Evolutionary conservation across 2,888 invertebrate species (phyloP).

Genomic region (Eurytoma californica): DNA sequence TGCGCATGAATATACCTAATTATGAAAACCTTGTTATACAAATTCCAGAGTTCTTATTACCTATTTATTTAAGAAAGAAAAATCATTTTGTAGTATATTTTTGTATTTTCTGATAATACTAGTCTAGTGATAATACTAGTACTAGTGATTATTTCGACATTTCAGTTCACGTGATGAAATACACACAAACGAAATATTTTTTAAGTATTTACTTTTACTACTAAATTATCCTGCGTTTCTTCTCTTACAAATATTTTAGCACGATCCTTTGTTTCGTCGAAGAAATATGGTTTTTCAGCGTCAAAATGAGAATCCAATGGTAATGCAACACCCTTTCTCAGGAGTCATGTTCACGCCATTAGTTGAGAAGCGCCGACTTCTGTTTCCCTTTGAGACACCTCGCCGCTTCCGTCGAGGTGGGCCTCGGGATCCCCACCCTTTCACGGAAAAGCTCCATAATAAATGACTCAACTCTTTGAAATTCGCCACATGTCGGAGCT

Average conservation of each 20-base stretch:
- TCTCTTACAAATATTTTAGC: neutral
- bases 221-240: neutral
- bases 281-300: neutral
- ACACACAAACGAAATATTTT: no score
- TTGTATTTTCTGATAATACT: neutral
- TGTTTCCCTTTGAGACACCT: slow-evolving; percentile 5
- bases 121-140: no score
- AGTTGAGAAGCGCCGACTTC: slow-evolving; percentile 1
- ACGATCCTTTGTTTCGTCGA: neutral
- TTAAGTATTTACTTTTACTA: neutral
- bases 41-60: no score
- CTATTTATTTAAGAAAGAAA: no score
- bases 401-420: neutral
- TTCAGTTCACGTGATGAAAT: no score
- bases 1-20: no score
- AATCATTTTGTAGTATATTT: no score
- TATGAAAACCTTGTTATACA: no score
- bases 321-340: slow-evolving; percentile 18
- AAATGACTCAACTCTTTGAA: slow-evolving; percentile 44
- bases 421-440: neutral
- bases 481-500: slow-evolving; percentile 31
- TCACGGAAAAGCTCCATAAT: neutral
- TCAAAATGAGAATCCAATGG: neutral
- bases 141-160: neutral
- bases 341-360: slow-evolving; percentile 45